Evolutionary conservation across 2,888 invertebrate species (phyloP).

Genomic region (Pimpla rufipes): DNA sequence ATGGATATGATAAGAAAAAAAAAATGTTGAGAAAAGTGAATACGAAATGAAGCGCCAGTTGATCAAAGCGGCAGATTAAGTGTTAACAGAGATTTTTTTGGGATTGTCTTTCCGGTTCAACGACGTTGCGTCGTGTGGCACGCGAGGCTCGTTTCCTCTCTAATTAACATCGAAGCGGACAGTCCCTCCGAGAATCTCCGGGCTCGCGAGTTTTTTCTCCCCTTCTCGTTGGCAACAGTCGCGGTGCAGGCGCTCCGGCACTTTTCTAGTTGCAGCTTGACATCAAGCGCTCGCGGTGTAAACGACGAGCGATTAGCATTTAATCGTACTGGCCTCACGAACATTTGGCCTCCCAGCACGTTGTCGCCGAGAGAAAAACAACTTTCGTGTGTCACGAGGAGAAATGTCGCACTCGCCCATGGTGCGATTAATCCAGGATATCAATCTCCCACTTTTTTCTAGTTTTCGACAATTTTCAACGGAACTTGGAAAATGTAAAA

Average conservation of each 20-base stretch:
- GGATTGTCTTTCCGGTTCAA: constrained; percentile 52
- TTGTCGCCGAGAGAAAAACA: constrained; percentile 15
- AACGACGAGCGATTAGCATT: constrained; percentile 58
- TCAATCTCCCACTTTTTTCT: constrained; percentile 44
- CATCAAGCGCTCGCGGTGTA: constrained; percentile 17
- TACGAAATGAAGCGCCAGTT: constrained; percentile 17
- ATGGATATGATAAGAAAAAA: neutral
- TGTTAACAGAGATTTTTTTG: neutral
- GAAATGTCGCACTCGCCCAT: constrained; percentile 32
- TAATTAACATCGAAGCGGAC: constrained; percentile 46
- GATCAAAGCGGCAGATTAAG: constrained; percentile 21
- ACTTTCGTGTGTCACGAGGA: constrained; percentile 71
- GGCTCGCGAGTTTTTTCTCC: constrained; percentile 8
- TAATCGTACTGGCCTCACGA: constrained; percentile 60
- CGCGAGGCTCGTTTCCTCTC: constrained; percentile 54
- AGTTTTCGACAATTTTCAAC: neutral
- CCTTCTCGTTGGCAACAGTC: constrained; percentile 6
- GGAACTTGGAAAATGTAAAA: no score
- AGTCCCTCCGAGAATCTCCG: constrained; percentile 31
- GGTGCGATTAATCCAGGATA: constrained; percentile 49
- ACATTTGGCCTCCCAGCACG: constrained; percentile 14
- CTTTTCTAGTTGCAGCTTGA: constrained; percentile 38
- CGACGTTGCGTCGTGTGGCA: constrained; percentile 43
- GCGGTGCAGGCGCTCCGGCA: constrained; percentile 8
- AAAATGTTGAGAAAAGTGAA: neutral